phyloP scores from a whole-genome alignment of 2,888 invertebrate species.

The Phyllotreta striolata region DNA sequence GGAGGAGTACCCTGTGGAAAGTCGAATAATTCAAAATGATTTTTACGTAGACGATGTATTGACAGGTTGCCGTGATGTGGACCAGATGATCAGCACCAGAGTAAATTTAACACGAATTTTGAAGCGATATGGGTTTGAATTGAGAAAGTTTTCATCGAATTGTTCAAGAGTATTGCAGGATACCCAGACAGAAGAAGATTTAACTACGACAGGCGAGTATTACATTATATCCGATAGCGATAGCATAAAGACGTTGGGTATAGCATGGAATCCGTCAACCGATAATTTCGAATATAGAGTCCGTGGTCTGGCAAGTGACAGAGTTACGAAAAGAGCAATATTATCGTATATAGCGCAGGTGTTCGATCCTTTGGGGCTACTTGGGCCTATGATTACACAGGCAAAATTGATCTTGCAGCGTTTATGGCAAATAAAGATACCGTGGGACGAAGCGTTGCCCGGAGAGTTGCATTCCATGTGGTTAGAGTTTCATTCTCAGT shows the following conservation, averaged over 20 bases:
- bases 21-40: conserved; percentile 14
- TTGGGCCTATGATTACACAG: too few relatives aligned
- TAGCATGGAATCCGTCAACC: neutral
- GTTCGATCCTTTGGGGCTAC: conserved; percentile 25
- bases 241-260: conserved; percentile 17
- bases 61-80: conserved; percentile 17
- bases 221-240: neutral
- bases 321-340: conserved; percentile 22
- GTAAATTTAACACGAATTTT: conserved; percentile 14
- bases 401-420: too few relatives aligned
- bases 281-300: conserved; percentile 7
- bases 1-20: neutral
- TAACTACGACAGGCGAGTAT: neutral
- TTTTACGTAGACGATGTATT: conserved; percentile 30
- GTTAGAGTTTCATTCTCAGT: too few relatives aligned
- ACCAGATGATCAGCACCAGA: neutral
- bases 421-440: too few relatives aligned
- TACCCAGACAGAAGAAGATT: neutral
- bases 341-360: conserved; percentile 23
- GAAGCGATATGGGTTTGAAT: conserved; percentile 9
- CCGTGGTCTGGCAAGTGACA: conserved; percentile 1
- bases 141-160: conserved; percentile 19
- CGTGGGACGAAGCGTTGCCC: too few relatives aligned
- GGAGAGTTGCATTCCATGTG: too few relatives aligned
- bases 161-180: neutral